These are phyloP conservation scores for Microplitis demolitor DNA, from an alignment of 1,140 invertebrate genomes.

Conservation along the genomic window DNA sequence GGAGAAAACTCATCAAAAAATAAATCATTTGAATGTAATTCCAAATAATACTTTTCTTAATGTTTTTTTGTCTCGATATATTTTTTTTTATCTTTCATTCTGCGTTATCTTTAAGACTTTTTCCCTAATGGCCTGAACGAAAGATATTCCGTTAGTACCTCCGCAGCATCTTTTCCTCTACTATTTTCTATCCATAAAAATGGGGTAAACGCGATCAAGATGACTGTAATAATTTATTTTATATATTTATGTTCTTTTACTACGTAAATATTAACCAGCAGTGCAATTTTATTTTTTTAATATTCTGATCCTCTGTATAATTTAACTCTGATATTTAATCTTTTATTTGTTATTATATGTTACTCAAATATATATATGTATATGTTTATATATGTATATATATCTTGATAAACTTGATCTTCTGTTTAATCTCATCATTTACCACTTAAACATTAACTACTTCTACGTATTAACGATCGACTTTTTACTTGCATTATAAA, in stretches of 20 bases:
- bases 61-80: slow-evolving; percentile 23
- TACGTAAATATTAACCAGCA: neutral
- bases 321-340: neutral
- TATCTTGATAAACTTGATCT: slow-evolving; percentile 15
- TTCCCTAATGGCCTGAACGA: slow-evolving; percentile 19
- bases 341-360: neutral
- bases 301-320: neutral
- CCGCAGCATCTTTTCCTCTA: neutral
- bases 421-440: slow-evolving; percentile 28
- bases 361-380: neutral
- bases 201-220: neutral
- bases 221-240: neutral
- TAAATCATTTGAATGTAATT: slow-evolving; percentile 3
- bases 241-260: neutral
- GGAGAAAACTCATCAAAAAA: neutral
- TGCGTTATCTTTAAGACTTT: slow-evolving; percentile 31
- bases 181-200: neutral
- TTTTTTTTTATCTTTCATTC: slow-evolving; percentile 25
- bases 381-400: no score
- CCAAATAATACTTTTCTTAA: neutral
- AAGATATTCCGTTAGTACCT: slow-evolving; percentile 1
- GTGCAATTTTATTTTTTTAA: no score
- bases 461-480: neutral
- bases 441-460: slow-evolving; percentile 18
- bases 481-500: neutral